Conservation (phyloP, 2,797 vertebrate genomes). For the Dendrocincla tyrannina region DNA sequence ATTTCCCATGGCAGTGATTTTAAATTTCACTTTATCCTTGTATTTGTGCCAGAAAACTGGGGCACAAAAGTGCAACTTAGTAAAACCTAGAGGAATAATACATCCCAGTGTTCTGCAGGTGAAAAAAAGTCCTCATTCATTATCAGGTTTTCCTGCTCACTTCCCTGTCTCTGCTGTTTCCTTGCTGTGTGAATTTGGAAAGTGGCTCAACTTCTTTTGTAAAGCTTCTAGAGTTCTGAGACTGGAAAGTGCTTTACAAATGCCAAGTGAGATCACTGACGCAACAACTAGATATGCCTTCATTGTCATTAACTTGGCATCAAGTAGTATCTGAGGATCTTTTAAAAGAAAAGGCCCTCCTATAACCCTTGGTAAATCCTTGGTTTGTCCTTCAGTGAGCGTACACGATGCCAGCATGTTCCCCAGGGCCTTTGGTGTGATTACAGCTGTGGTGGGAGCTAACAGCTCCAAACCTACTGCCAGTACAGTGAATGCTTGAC, state of each 20-base stretch:
- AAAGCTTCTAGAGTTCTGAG: background rate
- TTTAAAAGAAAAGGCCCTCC: background rate
- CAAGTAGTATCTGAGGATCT: background rate
- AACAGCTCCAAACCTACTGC: background rate
- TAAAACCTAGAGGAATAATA: background rate
- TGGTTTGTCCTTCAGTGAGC: background rate
- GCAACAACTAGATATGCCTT: background rate
- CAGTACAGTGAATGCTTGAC: background rate
- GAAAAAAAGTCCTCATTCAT: background rate
- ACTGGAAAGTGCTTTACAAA: background rate
- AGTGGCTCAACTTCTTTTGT: background rate
- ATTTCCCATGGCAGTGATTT: background rate
- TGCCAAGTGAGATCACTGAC: background rate
- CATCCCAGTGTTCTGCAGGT: background rate
- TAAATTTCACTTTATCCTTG: background rate
- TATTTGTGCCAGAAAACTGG: background rate
- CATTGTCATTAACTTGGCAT: background rate
- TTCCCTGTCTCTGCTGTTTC: background rate
- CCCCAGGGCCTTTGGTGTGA: background rate
- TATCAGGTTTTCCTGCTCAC: background rate
- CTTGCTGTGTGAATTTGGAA: background rate
- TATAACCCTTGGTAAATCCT: background rate
- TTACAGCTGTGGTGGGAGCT: background rate
- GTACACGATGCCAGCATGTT: fast-evolving
- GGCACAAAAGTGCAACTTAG: background rate